Percentiles rank a stretch among this genome's conserved stretches.
phyloP scores from a whole-genome alignment of 2,888 invertebrate genomes.

The Plagodis dolabraria region DNA sequence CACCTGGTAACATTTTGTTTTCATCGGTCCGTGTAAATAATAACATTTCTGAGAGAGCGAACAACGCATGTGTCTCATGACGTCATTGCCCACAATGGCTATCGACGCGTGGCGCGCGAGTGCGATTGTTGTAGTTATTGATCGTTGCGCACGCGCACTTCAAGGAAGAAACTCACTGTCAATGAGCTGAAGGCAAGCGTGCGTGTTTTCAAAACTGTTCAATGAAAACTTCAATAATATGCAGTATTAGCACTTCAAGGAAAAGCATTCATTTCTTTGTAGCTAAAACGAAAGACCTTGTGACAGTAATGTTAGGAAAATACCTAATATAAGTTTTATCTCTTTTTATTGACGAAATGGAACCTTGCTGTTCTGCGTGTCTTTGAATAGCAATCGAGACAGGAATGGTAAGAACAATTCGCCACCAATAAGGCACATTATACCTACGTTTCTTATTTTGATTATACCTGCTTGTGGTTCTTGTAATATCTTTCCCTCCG shows the following conservation, averaged over 20 bases:
- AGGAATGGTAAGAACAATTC: no score
- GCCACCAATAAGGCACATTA: no score
- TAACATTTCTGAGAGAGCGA: conserved; percentile 63
- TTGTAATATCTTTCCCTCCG: no score
- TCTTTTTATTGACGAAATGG: no score
- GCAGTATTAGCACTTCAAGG: conserved; percentile 19
- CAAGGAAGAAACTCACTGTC: conserved; percentile 67
- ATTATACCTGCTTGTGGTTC: no score
- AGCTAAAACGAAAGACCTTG: no score
- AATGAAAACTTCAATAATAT: conserved; percentile 43
- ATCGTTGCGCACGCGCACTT: conserved; percentile 72
- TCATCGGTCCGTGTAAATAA: conserved; percentile 60
- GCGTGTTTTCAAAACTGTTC: conserved; percentile 71
- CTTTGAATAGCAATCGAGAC: no score
- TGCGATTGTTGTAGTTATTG: conserved; percentile 47
- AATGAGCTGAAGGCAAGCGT: conserved; percentile 58
- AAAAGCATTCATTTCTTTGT: conserved; percentile 27
- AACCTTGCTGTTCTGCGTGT: no score
- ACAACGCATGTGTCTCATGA: conserved; percentile 50
- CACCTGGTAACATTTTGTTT: conserved; percentile 42
- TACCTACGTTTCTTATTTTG: no score
- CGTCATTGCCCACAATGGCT: conserved; percentile 52
- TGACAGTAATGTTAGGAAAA: no score
- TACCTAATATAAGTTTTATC: no score
- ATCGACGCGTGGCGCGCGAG: conserved; percentile 43